Evolutionary conservation across 2,888 invertebrate genomes (phyloP).

Genomic region (Lamellibrachia columna): DNA sequence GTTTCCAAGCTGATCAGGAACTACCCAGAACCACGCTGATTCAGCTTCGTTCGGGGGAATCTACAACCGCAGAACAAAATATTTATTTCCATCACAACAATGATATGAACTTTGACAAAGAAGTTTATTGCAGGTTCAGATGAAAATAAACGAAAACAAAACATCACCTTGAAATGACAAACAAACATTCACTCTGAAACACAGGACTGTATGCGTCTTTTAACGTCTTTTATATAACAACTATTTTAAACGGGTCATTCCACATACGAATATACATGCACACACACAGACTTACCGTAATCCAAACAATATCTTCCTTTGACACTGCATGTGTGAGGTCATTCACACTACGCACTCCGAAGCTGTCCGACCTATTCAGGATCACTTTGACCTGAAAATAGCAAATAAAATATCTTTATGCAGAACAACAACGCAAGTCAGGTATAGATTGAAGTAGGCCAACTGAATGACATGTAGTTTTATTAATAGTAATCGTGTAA

Average conservation of each 20-base stretch:
- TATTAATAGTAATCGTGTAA: too few relatives aligned
- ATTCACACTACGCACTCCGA: background rate
- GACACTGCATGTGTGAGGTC: background rate
- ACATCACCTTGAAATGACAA: too few relatives aligned
- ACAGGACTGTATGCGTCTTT: too few relatives aligned
- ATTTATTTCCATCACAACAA: background rate
- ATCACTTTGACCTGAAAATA: background rate
- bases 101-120: too few relatives aligned
- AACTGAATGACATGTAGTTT: too few relatives aligned
- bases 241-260: too few relatives aligned
- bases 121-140: background rate
- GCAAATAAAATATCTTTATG: background rate
- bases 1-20: slow-evolving; percentile 77
- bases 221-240: background rate
- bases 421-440: too few relatives aligned
- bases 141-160: background rate
- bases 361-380: background rate
- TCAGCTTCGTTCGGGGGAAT: slow-evolving; percentile 75
- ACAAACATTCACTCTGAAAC: too few relatives aligned
- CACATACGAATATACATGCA: background rate
- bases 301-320: background rate
- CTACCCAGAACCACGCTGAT: slow-evolving; percentile 86
- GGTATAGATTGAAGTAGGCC: too few relatives aligned
- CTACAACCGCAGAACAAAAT: slow-evolving; percentile 37
- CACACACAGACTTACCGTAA: background rate